Base-by-base conservation (phyloP, 2,888 invertebrate species). In the Allophyes oxyacanthae region DNA sequence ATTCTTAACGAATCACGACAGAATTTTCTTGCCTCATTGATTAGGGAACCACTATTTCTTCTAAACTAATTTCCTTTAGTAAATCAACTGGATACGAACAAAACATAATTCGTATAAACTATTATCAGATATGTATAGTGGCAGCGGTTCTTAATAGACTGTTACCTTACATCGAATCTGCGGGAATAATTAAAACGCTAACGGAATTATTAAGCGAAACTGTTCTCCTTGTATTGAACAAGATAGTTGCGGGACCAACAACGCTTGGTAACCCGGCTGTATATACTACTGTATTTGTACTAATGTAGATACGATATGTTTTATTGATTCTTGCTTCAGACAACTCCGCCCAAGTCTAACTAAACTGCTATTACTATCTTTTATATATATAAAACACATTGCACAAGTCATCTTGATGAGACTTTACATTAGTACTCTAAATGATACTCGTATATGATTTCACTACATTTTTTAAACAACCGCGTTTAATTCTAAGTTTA, bases 161-260 rank as follows among this genome's bases (percentile, higher is more conserved):
- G 73, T 73, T 74, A 68, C 65, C 72, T 73, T 68, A 75, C 76
- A 78, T 76, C 65, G 78, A 75, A 83, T 81, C 79, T 75, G 77
- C 71, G 72, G 83, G 75, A 82, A 84, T 88, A 87, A 88, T 88
- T 86, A 86, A 88, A 87, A 81, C 83, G 83, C 84, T 84, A 85
- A 83, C 79, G 76, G 83, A 83, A 83, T 86, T 84, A 87, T 83
- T 88, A 84, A 85, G 76, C 69, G 79, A 79, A 79, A 82, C 81
- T 84, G 80, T 83, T 77, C 83, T 81, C 76, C 72, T 79, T 80
- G 81, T 80, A 82, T 78, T 76, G 84, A 83, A 89, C 89, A 89
- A 83, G 89, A 82, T 85, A 83, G 81, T 87, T 84, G 89, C 84
- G 88, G 85, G 78, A 51, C 85, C 81, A 49, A 6, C 28, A 72